Conservation (phyloP, 2,888 invertebrate species). For the Halictus ligatus region DNA sequence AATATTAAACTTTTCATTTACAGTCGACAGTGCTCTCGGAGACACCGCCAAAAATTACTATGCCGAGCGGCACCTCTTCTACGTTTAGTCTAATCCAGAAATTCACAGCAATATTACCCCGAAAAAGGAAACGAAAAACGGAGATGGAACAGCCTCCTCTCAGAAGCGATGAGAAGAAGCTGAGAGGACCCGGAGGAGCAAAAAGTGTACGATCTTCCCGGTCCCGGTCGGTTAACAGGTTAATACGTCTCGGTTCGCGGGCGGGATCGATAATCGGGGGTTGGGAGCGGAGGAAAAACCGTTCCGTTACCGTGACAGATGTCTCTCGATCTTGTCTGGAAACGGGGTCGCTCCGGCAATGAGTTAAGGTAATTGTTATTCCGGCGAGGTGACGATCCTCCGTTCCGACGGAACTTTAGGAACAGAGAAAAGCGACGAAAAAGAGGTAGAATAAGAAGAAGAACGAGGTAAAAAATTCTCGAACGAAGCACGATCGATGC, state of each 20-base stretch:
- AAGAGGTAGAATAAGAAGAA: background rate
- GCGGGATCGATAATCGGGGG: background rate
- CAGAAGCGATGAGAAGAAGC: background rate
- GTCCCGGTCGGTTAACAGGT: background rate
- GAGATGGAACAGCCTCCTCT: background rate
- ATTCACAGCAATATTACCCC: too few relatives aligned
- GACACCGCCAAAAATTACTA: too few relatives aligned
- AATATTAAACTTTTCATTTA: too few relatives aligned
- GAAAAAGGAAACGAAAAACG: background rate
- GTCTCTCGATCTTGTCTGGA: background rate
- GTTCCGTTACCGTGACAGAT: background rate
- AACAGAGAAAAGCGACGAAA: background rate
- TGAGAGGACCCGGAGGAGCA: background rate
- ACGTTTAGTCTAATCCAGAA: too few relatives aligned
- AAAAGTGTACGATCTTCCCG: background rate
- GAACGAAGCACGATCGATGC: background rate
- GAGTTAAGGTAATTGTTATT: conserved; percentile 6
- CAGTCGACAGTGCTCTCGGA: too few relatives aligned
- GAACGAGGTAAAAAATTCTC: background rate
- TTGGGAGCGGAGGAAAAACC: background rate
- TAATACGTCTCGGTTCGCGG: background rate
- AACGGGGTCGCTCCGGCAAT: background rate
- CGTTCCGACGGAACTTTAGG: background rate
- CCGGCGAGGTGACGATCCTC: background rate
- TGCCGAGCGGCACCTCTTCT: too few relatives aligned